Conservation (phyloP, 2,888 invertebrate genomes). For the Aleiodes testaceus region DNA sequence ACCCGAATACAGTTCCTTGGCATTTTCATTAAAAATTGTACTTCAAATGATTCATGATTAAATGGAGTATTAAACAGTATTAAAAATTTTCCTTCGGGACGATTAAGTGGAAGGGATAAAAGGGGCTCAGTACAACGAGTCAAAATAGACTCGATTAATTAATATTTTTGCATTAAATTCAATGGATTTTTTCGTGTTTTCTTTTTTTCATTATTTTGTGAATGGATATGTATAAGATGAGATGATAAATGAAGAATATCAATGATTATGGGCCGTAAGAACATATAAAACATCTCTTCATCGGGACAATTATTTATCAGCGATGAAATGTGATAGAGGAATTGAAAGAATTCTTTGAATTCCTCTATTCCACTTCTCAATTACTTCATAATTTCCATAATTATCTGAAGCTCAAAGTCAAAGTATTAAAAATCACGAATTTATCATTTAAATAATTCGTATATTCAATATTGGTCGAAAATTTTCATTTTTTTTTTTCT, state of each 20-base stretch:
- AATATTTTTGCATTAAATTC: background rate
- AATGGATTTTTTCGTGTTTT: too few relatives aligned
- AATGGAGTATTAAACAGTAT: slow-evolving; percentile 23
- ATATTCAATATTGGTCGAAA: slow-evolving; percentile 19
- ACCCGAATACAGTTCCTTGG: slow-evolving; percentile 9
- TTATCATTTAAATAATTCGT: background rate
- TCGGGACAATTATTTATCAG: background rate
- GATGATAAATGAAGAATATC: slow-evolving; percentile 9
- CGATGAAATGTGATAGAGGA: background rate
- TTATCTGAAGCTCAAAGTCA: background rate
- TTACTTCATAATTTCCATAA: background rate
- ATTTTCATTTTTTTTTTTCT: background rate
- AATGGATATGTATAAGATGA: slow-evolving; percentile 27
- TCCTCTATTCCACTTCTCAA: background rate
- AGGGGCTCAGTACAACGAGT: background rate
- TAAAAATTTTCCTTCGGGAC: background rate
- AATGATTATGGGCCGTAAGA: slow-evolving; percentile 1
- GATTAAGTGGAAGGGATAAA: background rate
- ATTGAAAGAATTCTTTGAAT: too few relatives aligned
- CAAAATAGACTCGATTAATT: slow-evolving; percentile 2
- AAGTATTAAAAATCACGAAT: slow-evolving; percentile 4
- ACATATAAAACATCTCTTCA: slow-evolving; percentile 13
- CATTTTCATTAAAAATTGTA: background rate
- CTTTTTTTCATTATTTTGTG: background rate
- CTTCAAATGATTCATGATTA: slow-evolving; percentile 2